These are phyloP conservation scores for Poecilia wingei DNA, from an alignment of 2,797 vertebrate species.

Conservation along the genomic window DNA sequence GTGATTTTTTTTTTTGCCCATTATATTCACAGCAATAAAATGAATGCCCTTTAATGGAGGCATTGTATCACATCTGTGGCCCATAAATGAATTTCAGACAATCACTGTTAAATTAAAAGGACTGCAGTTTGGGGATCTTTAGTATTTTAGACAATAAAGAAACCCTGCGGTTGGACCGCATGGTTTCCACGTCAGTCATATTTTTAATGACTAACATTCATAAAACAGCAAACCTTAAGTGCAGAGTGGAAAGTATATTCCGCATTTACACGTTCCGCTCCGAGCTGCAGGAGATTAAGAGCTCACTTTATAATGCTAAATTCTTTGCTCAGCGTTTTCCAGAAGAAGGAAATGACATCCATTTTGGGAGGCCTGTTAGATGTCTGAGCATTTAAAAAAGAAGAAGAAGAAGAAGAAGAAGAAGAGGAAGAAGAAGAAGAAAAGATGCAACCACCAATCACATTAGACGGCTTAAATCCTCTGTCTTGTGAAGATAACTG, in stretches of 20 bases:
- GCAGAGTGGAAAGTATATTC: background rate
- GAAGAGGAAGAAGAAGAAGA: too few relatives aligned
- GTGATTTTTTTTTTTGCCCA: background rate
- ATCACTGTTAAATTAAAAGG: background rate
- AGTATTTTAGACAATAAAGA: slow-evolving; percentile 4
- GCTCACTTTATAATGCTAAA: slow-evolving; percentile 19
- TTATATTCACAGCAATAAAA: slow-evolving; percentile 4
- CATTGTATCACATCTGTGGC: slow-evolving; percentile 4
- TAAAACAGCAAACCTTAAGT: slow-evolving; percentile 4
- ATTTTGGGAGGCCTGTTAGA: slow-evolving; percentile 36
- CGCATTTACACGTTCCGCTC: slow-evolving; percentile 5
- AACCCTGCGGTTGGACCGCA: background rate
- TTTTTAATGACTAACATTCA: slow-evolving; percentile 19
- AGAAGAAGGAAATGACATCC: slow-evolving; percentile 30
- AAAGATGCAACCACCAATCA: slow-evolving; percentile 40
- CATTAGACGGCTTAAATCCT: slow-evolving; percentile 48
- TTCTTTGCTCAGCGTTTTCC: slow-evolving; percentile 12
- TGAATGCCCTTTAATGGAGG: slow-evolving; percentile 1
- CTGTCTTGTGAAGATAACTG: slow-evolving; percentile 46
- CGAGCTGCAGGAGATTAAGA: slow-evolving; percentile 9
- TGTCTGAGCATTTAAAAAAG: slow-evolving; percentile 37
- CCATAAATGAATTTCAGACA: background rate
- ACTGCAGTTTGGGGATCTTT: background rate
- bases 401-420: background rate
- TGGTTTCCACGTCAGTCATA: slow-evolving; percentile 4